phyloP scores from a whole-genome alignment of 1,140 invertebrate species.

The Dreissena polymorpha region DNA sequence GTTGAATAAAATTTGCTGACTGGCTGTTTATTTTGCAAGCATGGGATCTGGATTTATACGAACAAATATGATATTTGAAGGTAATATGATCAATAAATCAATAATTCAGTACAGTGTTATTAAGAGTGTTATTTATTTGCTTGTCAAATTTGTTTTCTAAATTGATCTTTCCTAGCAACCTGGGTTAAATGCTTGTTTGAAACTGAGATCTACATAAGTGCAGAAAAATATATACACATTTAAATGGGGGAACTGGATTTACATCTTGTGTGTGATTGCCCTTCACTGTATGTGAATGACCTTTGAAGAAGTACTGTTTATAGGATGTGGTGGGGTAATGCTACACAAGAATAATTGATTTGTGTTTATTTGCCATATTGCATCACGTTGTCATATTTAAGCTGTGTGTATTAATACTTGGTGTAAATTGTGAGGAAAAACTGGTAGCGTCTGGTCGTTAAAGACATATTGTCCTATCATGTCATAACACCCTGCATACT shows the following conservation, averaged over 20 bases:
- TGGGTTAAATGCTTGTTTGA: constrained; percentile 13
- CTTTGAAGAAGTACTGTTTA: constrained; percentile 41
- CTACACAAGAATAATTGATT: constrained; percentile 8
- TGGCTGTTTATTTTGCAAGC: constrained; percentile 28
- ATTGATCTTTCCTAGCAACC: constrained; percentile 47
- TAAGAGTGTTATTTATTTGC: constrained; percentile 16
- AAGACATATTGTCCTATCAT: no score
- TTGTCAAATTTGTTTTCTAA: constrained; percentile 40
- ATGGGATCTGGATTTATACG: constrained; percentile 1
- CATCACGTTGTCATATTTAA: constrained; percentile 36
- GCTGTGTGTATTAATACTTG: no score
- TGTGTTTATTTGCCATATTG: constrained; percentile 46
- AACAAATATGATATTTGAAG: constrained; percentile 43
- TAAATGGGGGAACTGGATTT: not conserved
- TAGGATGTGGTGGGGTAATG: constrained; percentile 53
- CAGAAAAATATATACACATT: not conserved
- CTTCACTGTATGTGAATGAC: constrained; percentile 47
- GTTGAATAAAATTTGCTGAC: constrained; percentile 46
- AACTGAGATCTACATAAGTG: no score
- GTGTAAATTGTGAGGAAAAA: no score
- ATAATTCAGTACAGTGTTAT: constrained; percentile 31
- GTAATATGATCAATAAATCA: constrained; percentile 41
- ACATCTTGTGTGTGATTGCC: constrained; percentile 30
- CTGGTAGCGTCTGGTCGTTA: no score
- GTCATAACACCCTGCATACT: no score